Evolutionary conservation across 2,888 invertebrate genomes (phyloP).

Genomic region (Cerceris ruficornis): DNA sequence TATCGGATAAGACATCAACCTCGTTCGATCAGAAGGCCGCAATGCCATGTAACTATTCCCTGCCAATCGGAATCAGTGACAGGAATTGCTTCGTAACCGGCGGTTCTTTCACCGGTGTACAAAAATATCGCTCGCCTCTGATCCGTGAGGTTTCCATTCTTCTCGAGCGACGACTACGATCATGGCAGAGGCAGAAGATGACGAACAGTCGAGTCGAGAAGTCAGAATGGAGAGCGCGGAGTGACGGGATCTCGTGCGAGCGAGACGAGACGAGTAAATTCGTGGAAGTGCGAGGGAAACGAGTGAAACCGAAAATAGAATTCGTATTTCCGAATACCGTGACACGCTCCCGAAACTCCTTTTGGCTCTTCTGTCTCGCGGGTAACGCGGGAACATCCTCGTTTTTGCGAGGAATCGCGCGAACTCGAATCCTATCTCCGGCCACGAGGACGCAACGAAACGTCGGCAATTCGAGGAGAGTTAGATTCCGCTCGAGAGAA

Average conservation of each 20-base stretch:
- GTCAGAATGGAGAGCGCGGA: slow-evolving; percentile 73
- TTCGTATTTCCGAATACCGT: slow-evolving; percentile 64
- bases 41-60: slow-evolving; percentile 12
- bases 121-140: slow-evolving; percentile 65
- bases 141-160: slow-evolving; percentile 65
- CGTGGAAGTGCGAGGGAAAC: slow-evolving; percentile 74
- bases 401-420: too few species aligned
- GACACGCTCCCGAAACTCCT: slow-evolving; percentile 24
- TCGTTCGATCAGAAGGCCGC: background rate
- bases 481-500: too few species aligned
- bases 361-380: background rate
- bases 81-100: slow-evolving; percentile 44
- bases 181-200: slow-evolving; percentile 62
- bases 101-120: slow-evolving; percentile 50
- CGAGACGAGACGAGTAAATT: slow-evolving; percentile 70
- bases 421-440: too few species aligned
- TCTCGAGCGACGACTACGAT: slow-evolving; percentile 46
- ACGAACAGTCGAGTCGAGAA: slow-evolving; percentile 76
- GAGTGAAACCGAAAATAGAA: slow-evolving; percentile 75
- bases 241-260: slow-evolving; percentile 75
- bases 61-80: slow-evolving; percentile 37
- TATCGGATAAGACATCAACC: too few species aligned
- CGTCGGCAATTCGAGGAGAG: too few species aligned
- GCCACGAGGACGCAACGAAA: too few species aligned
- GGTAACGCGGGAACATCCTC: background rate